These are phyloP conservation scores for Arothron firmamentum DNA, from an alignment of 2,113 vertebrate species.

Conservation along the genomic window DNA sequence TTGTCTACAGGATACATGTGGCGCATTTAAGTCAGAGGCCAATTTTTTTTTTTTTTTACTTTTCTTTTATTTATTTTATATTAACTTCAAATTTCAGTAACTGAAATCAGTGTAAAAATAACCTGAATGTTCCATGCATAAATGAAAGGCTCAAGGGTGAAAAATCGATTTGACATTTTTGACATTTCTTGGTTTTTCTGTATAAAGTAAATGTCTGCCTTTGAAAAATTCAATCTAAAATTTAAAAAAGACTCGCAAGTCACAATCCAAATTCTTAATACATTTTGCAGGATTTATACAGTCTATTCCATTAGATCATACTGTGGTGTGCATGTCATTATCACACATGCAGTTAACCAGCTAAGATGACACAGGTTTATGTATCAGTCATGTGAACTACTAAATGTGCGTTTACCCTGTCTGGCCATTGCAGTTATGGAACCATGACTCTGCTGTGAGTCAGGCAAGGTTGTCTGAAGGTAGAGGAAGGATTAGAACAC, in stretches of 20 bases:
- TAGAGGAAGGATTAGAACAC: constrained; percentile 72
- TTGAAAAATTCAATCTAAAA: background rate
- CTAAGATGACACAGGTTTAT: background rate
- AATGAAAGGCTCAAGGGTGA: too few species aligned
- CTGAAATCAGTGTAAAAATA: too few species aligned
- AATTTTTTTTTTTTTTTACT: too few species aligned
- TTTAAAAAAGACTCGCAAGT: background rate
- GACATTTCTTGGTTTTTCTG: too few species aligned
- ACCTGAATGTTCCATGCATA: too few species aligned
- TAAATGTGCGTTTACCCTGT: constrained; percentile 13
- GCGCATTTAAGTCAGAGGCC: too few species aligned
- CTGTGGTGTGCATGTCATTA: background rate
- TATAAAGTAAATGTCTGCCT: background rate
- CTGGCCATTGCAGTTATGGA: constrained; percentile 25
- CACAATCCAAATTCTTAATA: background rate
- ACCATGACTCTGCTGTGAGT: constrained; percentile 44
- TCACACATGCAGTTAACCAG: background rate
- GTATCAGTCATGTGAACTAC: background rate
- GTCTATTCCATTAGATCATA: background rate
- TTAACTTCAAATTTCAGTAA: too few species aligned
- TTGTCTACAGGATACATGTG: too few species aligned
- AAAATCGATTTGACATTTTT: too few species aligned
- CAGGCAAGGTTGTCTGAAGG: constrained; percentile 71
- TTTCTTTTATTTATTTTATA: too few species aligned
- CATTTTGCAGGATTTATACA: background rate